These are phyloP conservation scores for Crossaster papposus DNA, from an alignment of 53 echinoderm and acorn worm genomes.

Conservation along the genomic window DNA sequence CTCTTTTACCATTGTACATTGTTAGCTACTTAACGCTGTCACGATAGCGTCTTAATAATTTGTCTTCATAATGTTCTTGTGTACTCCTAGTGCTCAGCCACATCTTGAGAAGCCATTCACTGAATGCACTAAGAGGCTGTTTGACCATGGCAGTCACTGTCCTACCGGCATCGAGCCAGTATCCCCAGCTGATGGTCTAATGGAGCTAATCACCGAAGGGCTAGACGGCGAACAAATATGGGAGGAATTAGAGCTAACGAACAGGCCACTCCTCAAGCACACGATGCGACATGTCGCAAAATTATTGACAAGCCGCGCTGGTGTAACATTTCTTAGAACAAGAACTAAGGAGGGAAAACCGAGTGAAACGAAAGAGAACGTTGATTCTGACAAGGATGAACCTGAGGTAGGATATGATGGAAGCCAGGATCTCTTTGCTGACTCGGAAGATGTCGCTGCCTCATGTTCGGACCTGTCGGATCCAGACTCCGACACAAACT, in stretches of 20 bases:
- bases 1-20: too few species aligned
- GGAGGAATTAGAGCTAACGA: conserved; percentile 92
- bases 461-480: conserved; percentile 52
- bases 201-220: conserved; percentile 78
- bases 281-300: conserved; percentile 70
- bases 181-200: neutral
- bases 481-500: conserved; percentile 81
- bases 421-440: conserved; percentile 65
- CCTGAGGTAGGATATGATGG: conserved; percentile 40
- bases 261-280: conserved; percentile 66
- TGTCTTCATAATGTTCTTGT: neutral
- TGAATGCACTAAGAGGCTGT: conserved; percentile 71
- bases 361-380: conserved; percentile 35
- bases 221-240: conserved; percentile 97
- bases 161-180: neutral
- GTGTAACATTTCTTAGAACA: neutral
- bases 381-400: conserved; percentile 47
- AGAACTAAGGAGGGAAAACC: conserved; percentile 14
- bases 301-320: conserved; percentile 43
- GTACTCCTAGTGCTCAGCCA: conserved; percentile 65
- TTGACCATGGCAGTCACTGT: conserved; percentile 51
- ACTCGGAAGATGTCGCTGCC: conserved; percentile 20
- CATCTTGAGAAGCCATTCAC: conserved; percentile 61
- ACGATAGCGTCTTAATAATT: neutral
- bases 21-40: too few species aligned